A percentile compares a stretch with the other conserved stretches of the same genome.
These are phyloP conservation scores for Daktulosphaira vitifoliae DNA, from an alignment of 1,140 invertebrate genomes.

Conservation along the genomic window DNA sequence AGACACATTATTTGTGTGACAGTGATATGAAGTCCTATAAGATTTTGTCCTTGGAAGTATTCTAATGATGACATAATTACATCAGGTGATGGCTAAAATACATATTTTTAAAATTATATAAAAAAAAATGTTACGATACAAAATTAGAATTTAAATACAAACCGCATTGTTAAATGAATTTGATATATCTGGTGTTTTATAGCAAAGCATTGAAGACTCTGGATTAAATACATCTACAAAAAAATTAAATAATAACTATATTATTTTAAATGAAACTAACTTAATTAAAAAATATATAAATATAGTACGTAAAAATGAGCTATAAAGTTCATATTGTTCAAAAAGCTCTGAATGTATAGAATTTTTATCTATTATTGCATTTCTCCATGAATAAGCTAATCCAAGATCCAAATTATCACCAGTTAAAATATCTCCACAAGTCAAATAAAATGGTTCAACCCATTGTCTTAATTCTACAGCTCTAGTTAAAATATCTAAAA, in stretches of 20 bases:
- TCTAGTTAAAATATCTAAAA: constrained; percentile 19
- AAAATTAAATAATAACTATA: background rate
- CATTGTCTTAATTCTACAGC: constrained; percentile 25
- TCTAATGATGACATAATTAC: constrained; percentile 21
- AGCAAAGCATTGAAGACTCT: background rate
- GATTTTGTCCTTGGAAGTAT: constrained; percentile 25
- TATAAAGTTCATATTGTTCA: constrained; percentile 19
- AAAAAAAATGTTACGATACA: background rate
- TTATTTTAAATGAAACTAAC: background rate
- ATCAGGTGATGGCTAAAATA: constrained; percentile 9
- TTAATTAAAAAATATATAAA: background rate
- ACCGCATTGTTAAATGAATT: background rate
- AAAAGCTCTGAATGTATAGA: constrained; percentile 21
- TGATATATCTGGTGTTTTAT: constrained; percentile 1
- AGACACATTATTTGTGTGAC: constrained; percentile 18
- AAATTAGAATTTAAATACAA: constrained; percentile 5
- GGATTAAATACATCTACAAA: background rate
- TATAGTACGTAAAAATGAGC: constrained; percentile 26
- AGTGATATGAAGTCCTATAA: constrained; percentile 25
- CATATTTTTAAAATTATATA: constrained; percentile 5
- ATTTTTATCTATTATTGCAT: constrained; percentile 26
- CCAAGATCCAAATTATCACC: constrained; percentile 22
- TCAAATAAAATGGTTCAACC: constrained; percentile 29
- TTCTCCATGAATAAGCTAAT: constrained; percentile 27
- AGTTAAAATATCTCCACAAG: constrained; percentile 16